Evolutionary conservation across 2,797 vertebrate genomes (phyloP).

Genomic region (Avahi laniger): DNA sequence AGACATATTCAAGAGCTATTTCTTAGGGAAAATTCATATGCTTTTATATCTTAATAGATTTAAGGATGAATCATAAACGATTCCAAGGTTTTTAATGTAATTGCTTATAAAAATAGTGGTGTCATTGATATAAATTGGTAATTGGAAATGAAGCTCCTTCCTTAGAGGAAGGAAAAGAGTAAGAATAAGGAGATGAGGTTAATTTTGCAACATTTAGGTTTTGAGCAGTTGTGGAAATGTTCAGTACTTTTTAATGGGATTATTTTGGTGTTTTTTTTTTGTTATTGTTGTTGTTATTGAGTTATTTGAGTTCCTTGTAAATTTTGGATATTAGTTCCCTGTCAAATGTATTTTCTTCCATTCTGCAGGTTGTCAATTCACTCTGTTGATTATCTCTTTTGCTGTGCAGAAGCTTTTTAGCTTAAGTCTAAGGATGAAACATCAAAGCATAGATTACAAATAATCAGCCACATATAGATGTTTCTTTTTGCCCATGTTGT

Average conservation of each 20-base stretch:
- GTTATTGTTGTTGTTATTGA: too few relatives aligned
- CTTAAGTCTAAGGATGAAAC: neutral
- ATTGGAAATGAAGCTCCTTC: neutral
- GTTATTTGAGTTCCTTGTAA: too few relatives aligned
- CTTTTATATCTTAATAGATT: neutral
- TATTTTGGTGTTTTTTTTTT: too few relatives aligned
- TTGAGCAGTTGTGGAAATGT: neutral
- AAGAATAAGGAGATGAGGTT: neutral
- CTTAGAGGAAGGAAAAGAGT: neutral
- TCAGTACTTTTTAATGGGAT: neutral
- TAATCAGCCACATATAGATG: neutral
- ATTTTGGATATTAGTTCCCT: too few relatives aligned
- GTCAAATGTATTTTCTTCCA: too few relatives aligned
- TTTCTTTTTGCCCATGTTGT: neutral
- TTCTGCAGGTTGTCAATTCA: too few relatives aligned
- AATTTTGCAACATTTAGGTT: neutral
- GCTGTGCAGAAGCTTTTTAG: too few relatives aligned
- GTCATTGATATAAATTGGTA: neutral
- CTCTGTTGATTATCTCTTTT: too few relatives aligned
- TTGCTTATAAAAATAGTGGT: neutral
- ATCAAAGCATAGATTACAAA: neutral
- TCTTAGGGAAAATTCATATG: neutral
- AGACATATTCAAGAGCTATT: neutral
- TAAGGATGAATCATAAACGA: neutral
- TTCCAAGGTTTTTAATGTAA: neutral